Evolutionary conservation across 2,888 invertebrate species (phyloP).

Genomic region (Anarsia innoxiella): DNA sequence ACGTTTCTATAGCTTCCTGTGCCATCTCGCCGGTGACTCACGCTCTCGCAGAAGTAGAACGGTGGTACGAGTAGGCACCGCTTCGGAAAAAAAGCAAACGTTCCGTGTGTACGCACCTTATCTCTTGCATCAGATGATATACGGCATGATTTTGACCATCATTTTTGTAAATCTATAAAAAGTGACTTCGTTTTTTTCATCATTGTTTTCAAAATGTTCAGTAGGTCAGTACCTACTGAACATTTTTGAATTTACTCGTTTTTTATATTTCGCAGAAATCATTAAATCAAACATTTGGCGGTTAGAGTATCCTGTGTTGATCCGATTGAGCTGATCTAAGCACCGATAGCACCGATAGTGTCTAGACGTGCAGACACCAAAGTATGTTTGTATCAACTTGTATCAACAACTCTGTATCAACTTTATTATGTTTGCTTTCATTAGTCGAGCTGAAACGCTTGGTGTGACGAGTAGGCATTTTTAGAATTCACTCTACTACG

Average conservation of each 20-base stretch:
- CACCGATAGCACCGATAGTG: background rate
- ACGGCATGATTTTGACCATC: constrained; percentile 35
- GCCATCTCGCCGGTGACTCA: constrained; percentile 47
- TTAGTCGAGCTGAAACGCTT: too few relatives aligned
- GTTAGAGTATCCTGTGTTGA: too few relatives aligned
- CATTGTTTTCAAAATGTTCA: too few relatives aligned
- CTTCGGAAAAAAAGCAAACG: constrained; percentile 45
- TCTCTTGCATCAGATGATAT: constrained; percentile 69
- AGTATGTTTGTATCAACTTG: background rate
- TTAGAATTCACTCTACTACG: too few relatives aligned
- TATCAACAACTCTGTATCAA: too few relatives aligned
- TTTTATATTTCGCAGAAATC: too few relatives aligned
- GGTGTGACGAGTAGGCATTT: too few relatives aligned
- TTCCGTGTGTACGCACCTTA: constrained; percentile 57
- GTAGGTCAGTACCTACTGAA: too few relatives aligned
- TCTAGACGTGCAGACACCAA: background rate
- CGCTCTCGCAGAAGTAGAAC: constrained; percentile 51
- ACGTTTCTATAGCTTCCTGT: constrained; percentile 35
- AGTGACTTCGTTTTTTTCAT: too few relatives aligned
- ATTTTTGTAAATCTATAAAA: background rate
- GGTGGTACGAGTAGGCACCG: constrained; percentile 60
- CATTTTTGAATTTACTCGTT: too few relatives aligned
- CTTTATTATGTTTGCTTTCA: constrained; percentile 1
- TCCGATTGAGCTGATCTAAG: background rate
- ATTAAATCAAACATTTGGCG: too few relatives aligned